Evolutionary conservation across 1,140 invertebrate species (phyloP).

Genomic region (Choristoneura fumiferana): DNA sequence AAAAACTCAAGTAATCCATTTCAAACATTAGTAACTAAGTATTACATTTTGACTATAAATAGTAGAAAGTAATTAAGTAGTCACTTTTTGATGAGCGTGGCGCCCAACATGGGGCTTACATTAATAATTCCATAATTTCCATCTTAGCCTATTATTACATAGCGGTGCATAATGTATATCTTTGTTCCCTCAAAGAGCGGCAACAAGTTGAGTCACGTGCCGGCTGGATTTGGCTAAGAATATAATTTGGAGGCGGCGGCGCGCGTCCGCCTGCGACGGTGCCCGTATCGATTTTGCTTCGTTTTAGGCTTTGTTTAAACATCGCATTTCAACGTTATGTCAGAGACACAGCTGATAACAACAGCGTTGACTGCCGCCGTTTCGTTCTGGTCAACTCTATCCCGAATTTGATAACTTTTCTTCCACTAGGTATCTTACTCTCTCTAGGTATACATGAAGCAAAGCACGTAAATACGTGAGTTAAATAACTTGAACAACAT

Average conservation of each 20-base stretch:
- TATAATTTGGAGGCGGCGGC: constrained; percentile 59
- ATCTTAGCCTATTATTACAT: constrained; percentile 40
- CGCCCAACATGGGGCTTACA: constrained; percentile 45
- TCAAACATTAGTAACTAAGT: no score
- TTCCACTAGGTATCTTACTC: constrained; percentile 5
- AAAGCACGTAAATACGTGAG: constrained; percentile 25
- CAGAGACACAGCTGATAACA: not conserved
- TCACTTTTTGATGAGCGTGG: no score
- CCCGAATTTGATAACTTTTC: not conserved
- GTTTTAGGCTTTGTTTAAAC: constrained; percentile 57
- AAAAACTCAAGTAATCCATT: no score
- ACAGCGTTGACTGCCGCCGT: not conserved
- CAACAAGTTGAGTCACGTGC: constrained; percentile 76
- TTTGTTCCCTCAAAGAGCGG: constrained; percentile 38
- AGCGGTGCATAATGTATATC: constrained; percentile 23
- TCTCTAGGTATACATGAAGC: constrained; percentile 12
- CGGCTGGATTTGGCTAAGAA: constrained; percentile 54
- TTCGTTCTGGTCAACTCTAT: not conserved
- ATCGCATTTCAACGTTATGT: constrained; percentile 34
- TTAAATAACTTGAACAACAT: constrained; percentile 26
- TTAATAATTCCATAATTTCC: constrained; percentile 45
- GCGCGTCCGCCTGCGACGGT: constrained; percentile 60
- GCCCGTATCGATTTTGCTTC: constrained; percentile 64
- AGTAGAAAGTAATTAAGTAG: no score
- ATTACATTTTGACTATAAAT: no score